Percentiles rank a stretch among this genome's conserved stretches.
phyloP scores from a whole-genome alignment of 30 jellyfish, hydroid and myxozoan genomes.

The Hydractinia echinata region DNA sequence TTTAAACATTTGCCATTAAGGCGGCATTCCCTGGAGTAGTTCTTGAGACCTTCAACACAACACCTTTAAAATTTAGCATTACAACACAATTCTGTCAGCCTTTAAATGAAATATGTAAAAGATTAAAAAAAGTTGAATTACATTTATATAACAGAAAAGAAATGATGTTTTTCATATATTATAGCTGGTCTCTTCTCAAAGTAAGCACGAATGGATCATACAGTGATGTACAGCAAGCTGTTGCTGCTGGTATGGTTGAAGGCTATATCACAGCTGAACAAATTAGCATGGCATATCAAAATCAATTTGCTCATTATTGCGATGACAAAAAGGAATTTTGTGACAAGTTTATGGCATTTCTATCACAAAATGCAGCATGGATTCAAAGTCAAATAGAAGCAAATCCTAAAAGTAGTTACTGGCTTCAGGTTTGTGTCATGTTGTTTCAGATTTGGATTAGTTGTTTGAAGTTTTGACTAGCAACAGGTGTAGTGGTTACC shows the following conservation, averaged over 20 bases:
- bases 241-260: constrained; percentile 98
- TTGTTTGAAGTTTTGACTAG: background rate
- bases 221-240: constrained; percentile 70
- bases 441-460: background rate
- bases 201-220: constrained; percentile 63
- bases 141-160: background rate
- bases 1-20: too few species aligned
- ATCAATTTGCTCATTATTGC: constrained; percentile 58
- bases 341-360: constrained; percentile 40
- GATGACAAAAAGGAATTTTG: constrained; percentile 52
- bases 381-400: constrained; percentile 22
- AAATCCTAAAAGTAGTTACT: constrained; percentile 23
- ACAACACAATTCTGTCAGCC: too few species aligned
- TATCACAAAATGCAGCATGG: constrained; percentile 56
- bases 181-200: constrained; percentile 72
- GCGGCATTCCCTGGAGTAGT: too few species aligned
- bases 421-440: constrained; percentile 50
- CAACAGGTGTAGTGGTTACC: background rate
- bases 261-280: constrained; percentile 82
- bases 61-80: too few species aligned
- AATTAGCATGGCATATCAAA: constrained; percentile 60
- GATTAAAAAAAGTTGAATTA: background rate
- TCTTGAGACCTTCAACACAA: too few species aligned
- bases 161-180: background rate
- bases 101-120: background rate